Evolutionary conservation across 1,140 invertebrate species (phyloP).

Genomic region (Euwallacea fornicatus): DNA sequence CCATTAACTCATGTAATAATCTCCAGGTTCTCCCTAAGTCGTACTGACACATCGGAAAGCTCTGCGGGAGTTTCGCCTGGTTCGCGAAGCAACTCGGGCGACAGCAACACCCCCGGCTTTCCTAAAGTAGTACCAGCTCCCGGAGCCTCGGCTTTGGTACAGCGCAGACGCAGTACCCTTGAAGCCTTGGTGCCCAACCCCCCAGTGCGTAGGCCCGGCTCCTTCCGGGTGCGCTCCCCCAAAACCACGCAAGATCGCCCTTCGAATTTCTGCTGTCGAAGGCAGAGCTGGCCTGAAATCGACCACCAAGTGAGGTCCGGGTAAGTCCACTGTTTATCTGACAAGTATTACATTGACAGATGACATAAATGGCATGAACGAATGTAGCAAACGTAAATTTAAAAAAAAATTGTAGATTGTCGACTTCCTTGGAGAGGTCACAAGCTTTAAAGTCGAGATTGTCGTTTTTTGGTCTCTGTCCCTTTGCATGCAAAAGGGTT

Average conservation of each 20-base stretch:
- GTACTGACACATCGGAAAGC: constrained; percentile 44
- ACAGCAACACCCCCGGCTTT: constrained; percentile 57
- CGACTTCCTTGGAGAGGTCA: too few species aligned
- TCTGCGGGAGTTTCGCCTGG: constrained; percentile 37
- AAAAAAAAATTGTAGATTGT: too few species aligned
- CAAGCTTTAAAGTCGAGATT: too few species aligned
- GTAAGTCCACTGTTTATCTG: constrained; percentile 56
- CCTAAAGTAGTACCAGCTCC: constrained; percentile 67
- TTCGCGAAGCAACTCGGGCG: constrained; percentile 49
- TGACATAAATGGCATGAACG: too few species aligned
- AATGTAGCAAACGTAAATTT: too few species aligned
- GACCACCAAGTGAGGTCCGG: constrained; percentile 76
- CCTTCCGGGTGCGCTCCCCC: constrained; percentile 60
- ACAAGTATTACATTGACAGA: background rate
- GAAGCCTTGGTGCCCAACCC: constrained; percentile 63
- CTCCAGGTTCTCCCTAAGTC: constrained; percentile 49
- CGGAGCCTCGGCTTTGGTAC: constrained; percentile 59
- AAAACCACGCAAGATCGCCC: constrained; percentile 62
- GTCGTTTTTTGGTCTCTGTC: too few species aligned
- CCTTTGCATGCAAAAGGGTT: too few species aligned
- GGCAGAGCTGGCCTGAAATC: constrained; percentile 80
- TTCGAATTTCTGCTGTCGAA: constrained; percentile 69
- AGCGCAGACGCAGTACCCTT: constrained; percentile 59
- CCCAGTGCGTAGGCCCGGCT: constrained; percentile 59
- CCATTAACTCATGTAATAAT: background rate